These are phyloP conservation scores for Gymnopithys bicolor DNA, from an alignment of 2,797 vertebrate genomes.

Conservation along the genomic window DNA sequence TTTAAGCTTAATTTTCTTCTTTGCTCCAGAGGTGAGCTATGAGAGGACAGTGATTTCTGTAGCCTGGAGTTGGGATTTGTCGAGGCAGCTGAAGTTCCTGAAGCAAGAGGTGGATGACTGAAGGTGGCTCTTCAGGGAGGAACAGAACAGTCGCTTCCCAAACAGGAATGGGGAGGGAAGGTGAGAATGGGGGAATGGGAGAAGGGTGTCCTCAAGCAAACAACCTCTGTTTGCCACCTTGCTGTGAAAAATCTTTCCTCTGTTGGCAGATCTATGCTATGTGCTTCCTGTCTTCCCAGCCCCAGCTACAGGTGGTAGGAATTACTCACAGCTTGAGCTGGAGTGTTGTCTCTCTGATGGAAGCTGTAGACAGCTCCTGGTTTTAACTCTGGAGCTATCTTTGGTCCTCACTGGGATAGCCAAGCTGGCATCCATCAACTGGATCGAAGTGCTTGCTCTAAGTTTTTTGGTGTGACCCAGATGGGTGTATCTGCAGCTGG, in stretches of 20 bases:
- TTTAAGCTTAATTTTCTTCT: not conserved
- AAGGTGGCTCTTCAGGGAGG: not conserved
- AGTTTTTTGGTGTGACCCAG: not conserved
- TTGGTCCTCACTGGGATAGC: fast-evolving
- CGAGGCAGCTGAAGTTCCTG: not conserved
- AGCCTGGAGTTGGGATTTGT: not conserved
- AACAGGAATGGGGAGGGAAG: not conserved
- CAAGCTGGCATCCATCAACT: not conserved
- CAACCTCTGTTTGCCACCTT: not conserved
- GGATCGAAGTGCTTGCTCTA: fast-evolving
- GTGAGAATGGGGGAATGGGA: not conserved
- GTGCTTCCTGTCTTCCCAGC: not conserved
- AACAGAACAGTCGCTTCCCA: not conserved
- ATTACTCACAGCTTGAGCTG: not conserved
- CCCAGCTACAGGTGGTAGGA: not conserved
- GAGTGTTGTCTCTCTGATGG: not conserved
- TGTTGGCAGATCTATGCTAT: not conserved
- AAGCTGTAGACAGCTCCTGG: not conserved
- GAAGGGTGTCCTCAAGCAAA: not conserved
- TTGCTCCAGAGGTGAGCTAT: not conserved
- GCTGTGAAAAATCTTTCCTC: not conserved
- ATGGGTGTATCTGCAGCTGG: not conserved
- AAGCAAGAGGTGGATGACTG: not conserved
- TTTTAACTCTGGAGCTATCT: not conserved
- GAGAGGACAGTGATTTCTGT: not conserved